Conservation (phyloP, 1,140 invertebrate species). For the Pristionchus pacificus region DNA sequence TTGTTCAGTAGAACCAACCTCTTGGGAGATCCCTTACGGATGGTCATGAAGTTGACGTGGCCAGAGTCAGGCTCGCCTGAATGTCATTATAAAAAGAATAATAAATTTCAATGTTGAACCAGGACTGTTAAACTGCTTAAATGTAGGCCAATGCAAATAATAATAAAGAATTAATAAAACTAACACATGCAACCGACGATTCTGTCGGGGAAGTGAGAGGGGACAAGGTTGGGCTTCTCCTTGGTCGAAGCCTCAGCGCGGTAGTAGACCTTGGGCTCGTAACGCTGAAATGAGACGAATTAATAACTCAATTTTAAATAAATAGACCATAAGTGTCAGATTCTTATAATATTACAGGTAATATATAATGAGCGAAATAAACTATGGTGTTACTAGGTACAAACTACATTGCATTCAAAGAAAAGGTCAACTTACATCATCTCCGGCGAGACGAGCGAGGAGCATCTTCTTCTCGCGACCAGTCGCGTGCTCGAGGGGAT, state of each 20-base stretch:
- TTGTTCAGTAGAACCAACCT: conserved; percentile 63
- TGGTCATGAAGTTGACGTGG: conserved; percentile 85
- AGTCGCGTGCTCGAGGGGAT: conserved; percentile 84
- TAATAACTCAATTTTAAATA: too few species aligned
- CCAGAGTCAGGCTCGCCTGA: conserved; percentile 78
- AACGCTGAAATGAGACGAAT: conserved; percentile 31
- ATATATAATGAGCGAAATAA: not conserved
- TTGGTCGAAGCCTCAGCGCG: conserved; percentile 71
- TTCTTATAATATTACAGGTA: not conserved
- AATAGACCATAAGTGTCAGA: not conserved
- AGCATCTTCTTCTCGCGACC: conserved; percentile 85
- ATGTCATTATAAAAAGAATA: too few species aligned
- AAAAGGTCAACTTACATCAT: conserved; percentile 67
- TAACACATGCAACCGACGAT: conserved; percentile 88
- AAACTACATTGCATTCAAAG: too few species aligned
- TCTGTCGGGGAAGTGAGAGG: conserved; percentile 79
- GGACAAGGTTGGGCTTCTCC: conserved; percentile 79
- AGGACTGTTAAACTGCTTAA: conserved; percentile 1
- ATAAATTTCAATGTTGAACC: too few species aligned
- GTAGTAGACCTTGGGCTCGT: conserved; percentile 57
- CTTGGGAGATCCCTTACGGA: conserved; percentile 78
- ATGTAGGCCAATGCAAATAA: not conserved
- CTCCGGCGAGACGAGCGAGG: conserved; percentile 75
- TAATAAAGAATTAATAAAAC: conserved; percentile 33
- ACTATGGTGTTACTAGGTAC: too few species aligned